Evolutionary conservation across 1,140 invertebrate species (phyloP), one percentile per base, ranked within the genome.

Genomic region (Tetramorium parvispinum): DNA sequence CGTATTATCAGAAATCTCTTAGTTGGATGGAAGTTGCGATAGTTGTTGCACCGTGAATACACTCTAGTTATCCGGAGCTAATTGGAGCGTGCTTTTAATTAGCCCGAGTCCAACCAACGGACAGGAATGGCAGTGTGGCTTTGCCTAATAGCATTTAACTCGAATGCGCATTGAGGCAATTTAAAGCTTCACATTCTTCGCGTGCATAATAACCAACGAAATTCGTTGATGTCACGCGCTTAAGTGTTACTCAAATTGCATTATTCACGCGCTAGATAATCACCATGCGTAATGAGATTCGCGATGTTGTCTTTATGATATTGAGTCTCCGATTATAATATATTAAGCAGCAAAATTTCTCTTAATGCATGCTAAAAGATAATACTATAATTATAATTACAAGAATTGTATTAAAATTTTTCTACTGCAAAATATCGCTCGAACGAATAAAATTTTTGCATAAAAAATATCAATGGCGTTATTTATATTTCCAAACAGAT

Each of bases 11-110:
- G 91, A 91, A 92, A 91, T 92, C 86, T 90, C 85, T 40, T 85
- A 68, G 77, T 32, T 40, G 27, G 24, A 51, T 43, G 37, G 32
- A 73, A 90, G 55, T 85, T 88, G 73, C 65, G 66, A 87, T 87
- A 89, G 78, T 85, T 86, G 86, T 90, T 61, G 51, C 77, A 40
- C 59, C 82, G 75, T 87, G 85, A 90, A 87, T 85, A 82, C 70
- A 83, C 73, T 78, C 71, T 89, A 82, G 88, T 92, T 93, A 92
- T 93, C 76, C 77, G 51, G 76, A 81, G 88, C 90, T 93, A 93
- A 93, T 93, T 93, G 88, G 87, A 91, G 88, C 89, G 79, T 92
- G 87, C 70, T 91, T 92, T 91, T 90, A 91, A 91, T 89, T 87
- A 91, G 81, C 61, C 49, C 3, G 86, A 85, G 78, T 89, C 71